Conservation (phyloP, 2,113 vertebrate genomes). For the Axis porcinus region DNA sequence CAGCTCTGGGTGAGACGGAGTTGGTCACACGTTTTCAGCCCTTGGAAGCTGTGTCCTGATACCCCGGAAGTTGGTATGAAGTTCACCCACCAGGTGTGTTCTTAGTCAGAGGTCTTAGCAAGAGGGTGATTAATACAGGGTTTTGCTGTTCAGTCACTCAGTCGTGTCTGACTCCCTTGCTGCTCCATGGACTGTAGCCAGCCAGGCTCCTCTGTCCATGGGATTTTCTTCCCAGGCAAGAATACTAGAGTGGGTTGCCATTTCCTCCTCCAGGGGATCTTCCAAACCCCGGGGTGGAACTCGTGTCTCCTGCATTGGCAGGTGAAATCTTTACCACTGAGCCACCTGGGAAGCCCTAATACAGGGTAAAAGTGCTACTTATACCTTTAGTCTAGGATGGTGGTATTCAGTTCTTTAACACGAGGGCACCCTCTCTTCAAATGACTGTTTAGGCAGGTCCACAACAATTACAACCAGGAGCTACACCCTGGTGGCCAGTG, state of each 20-base stretch:
- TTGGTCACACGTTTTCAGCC: not conserved
- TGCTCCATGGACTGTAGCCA: not conserved
- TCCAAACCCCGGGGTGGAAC: not conserved
- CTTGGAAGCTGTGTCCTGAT: not conserved
- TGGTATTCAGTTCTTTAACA: not conserved
- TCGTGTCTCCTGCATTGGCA: not conserved
- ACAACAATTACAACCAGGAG: not conserved
- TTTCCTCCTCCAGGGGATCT: not conserved
- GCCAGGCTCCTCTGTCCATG: not conserved
- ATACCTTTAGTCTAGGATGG: not conserved
- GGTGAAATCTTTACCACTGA: not conserved
- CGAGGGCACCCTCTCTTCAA: not conserved
- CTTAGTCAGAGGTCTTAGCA: not conserved
- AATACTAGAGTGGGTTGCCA: not conserved
- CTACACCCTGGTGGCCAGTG: not conserved
- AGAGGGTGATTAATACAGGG: not conserved
- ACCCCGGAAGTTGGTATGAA: not conserved
- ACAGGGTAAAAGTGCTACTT: not conserved
- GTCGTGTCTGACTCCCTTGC: not conserved
- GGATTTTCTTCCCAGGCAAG: not conserved
- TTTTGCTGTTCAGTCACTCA: not conserved
- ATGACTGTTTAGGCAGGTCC: not conserved
- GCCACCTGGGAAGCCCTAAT: not conserved
- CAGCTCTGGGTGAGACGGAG: not conserved
- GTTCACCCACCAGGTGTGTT: not conserved